Conservation (phyloP, 2,888 invertebrate species). For the Diarsia dahlii region DNA sequence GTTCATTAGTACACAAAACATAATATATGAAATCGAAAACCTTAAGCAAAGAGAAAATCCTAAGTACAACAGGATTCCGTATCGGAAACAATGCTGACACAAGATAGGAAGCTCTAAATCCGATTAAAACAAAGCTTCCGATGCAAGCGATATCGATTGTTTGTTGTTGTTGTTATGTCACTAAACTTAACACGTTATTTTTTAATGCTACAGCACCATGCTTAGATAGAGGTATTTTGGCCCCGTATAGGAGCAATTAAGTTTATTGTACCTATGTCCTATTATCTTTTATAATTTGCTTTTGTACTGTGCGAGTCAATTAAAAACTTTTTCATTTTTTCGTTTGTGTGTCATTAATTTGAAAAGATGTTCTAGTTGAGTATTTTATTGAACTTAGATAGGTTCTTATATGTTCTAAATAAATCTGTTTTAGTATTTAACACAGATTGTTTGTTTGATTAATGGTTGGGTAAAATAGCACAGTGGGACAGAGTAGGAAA, state of each 20-base stretch:
- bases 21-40: conserved; percentile 1
- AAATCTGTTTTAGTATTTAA: too few species aligned
- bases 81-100: conserved; percentile 15
- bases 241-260: not conserved
- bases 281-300: not conserved
- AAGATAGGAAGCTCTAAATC: conserved; percentile 34
- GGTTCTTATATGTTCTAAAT: too few species aligned
- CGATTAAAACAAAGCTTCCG: conserved; percentile 48
- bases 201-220: not conserved
- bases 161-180: conserved; percentile 15
- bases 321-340: too few species aligned
- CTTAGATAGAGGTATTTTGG: not conserved
- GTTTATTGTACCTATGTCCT: not conserved
- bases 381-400: too few species aligned
- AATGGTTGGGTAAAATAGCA: too few species aligned
- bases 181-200: not conserved
- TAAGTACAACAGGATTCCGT: conserved; percentile 14
- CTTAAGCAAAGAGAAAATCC: conserved; percentile 12
- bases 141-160: conserved; percentile 28
- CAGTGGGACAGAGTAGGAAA: too few species aligned
- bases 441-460: too few species aligned
- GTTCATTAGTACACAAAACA: not conserved
- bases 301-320: too few species aligned
- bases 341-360: too few species aligned
- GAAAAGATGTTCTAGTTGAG: too few species aligned